Base-by-base conservation (phyloP, 1,140 invertebrate species). In the Aphelenchoides avenae region DNA sequence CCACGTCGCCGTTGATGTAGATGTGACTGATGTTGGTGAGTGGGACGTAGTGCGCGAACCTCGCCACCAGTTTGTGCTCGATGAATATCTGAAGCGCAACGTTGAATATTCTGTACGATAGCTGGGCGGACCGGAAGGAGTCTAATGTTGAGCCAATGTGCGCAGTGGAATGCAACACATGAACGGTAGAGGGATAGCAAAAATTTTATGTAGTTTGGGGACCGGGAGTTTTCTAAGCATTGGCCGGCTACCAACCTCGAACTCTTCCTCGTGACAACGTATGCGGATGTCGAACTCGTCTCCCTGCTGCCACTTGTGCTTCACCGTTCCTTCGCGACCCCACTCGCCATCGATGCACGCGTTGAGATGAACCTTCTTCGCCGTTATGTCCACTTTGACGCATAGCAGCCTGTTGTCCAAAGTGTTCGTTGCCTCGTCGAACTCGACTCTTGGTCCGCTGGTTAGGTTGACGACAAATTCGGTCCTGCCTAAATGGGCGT, bases 271-370 rank as follows among this genome's bases (percentile, higher is more conserved):
- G 42, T 73, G 69, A 34, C 68, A 67, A 20, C 72, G 60, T 29
- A 75, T 41, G 30, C 72, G 51, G n/a, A 76, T 60, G 55, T 75
- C 73, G 43, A 75, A 71, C 47, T 75, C 75, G 48, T 69, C 66
- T 34, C 71, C 74, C 18, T 41, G 29, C 27, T 58, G 46, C 71
- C 75, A 76, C 11, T 55, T 64, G 49, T 76, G 73, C 31, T 71
- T 74, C 5, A 76, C 58, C 5, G 52, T 42, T 7, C 59, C 73
- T 58, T 74, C 71, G 46, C 67, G 63, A 36, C 75, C 73, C 74
- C 74, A 75, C 46, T 75, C 75, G 7, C 63, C 69, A 50, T 76
- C 61, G 41, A 75, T 72, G 42, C 75, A 75, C 4, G 73, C 73
- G 52, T 75, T 75, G 29, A 75, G 47, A 37, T 52, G 66, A 6